Base-by-base conservation (phyloP, 2,113 vertebrate genomes). In the Chroicocephalus ridibundus region DNA sequence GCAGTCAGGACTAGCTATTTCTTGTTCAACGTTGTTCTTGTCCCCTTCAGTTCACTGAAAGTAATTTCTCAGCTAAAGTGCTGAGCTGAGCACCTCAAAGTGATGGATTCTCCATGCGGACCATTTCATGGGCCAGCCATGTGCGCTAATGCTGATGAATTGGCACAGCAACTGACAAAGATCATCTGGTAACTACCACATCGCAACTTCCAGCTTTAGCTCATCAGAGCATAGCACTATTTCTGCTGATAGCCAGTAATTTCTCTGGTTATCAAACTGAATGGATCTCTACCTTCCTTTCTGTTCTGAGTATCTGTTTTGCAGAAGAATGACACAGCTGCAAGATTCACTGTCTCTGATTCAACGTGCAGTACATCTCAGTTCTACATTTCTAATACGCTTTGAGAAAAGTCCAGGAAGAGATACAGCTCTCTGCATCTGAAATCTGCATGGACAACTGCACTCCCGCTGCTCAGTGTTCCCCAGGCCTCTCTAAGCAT, bases 21-120 rank as follows among this genome's bases (percentile, higher is more conserved):
- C 80, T 61, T 21, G 8, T 36, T 62, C 64, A 29, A 9, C 0
- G 0, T 8, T 42, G 15, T 25, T 55, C 74, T 44, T n/a, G 25
- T 34, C 36, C 60, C 72, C 52, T 79, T 55, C 68, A 47, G 54
- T 47, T 44, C 55, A 16, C 61, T 21, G 15, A 13, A 71, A 72
- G 55, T 4, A 3, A 18, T 60, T 66, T 49, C 68, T 62, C 75
- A 26, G 74, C 54, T 44, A 8, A n/a, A 44, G 21, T 9, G 36
- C 91, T 87, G 46, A 85, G 84, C 90, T 32, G 74, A 95, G 78
- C 55, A 32, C 36, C 54, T 60, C 44, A 10, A 15, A 55, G 65
- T 19, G 87, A 78, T 55, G 82, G 71, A 77, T 81, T 32, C 69
- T 54, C 75, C 77, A 13, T 2, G 19, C 0, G 3, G 61, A 47